Evolutionary conservation across 2,797 vertebrate genomes (phyloP).

Genomic region (Argya squamiceps): DNA sequence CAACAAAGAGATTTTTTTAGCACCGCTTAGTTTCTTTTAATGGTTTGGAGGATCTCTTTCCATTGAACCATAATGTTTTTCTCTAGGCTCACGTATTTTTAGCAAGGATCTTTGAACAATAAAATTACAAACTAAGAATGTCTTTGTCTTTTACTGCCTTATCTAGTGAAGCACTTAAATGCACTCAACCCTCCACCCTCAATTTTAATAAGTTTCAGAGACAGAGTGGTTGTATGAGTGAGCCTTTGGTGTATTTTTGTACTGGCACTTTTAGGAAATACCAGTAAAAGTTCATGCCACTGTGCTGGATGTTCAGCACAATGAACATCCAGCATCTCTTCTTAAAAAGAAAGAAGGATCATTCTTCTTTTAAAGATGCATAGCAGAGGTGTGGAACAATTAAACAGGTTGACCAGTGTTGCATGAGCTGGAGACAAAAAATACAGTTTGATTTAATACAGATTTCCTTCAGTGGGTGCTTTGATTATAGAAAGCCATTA

Average conservation of each 20-base stretch:
- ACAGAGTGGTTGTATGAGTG: neutral
- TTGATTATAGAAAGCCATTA: neutral
- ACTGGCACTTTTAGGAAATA: neutral
- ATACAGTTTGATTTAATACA: neutral
- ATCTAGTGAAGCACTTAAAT: constrained; percentile 1
- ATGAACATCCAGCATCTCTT: neutral
- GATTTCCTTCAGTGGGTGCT: neutral
- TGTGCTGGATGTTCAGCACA: neutral
- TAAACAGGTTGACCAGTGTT: neutral
- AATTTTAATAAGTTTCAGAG: neutral
- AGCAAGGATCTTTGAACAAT: neutral
- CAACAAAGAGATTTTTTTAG: neutral
- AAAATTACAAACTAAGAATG: constrained; percentile 16
- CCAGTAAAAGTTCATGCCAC: neutral
- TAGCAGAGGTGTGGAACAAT: neutral
- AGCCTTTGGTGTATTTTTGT: neutral
- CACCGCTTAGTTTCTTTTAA: neutral
- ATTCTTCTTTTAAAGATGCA: neutral
- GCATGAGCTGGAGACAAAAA: neutral
- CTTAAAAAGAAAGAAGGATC: neutral
- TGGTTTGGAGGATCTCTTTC: constrained; percentile 6
- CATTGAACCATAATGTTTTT: constrained; percentile 42
- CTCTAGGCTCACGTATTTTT: constrained; percentile 39
- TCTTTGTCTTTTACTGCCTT: constrained; percentile 13
- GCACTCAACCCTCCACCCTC: neutral